Evolutionary conservation across 2,888 invertebrate species (phyloP), one percentile per base, ranked within the genome.

Genomic region (Dendrolimus houi): DNA sequence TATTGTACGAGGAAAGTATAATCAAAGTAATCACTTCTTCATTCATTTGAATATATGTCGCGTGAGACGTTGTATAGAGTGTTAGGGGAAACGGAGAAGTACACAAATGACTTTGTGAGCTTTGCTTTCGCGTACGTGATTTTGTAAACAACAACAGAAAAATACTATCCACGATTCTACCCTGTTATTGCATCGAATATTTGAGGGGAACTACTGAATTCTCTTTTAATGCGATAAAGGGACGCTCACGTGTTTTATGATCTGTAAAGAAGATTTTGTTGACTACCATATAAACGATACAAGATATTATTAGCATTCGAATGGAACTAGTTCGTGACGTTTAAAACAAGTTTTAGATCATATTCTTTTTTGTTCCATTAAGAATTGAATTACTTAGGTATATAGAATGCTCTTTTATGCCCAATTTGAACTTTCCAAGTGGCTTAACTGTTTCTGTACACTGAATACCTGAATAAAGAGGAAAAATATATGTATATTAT

Each of bases 11-110:
- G 70, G 67, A 72, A 77, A 72, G 69, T 70, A 70, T 77, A 77
- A 79, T 79, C 72, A 73, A 74, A 75, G 72, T 77, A 77, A 80
- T 77, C 72, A 69, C 64, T 71, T 61, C 66, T 71, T 71, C 72
- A 73, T 74, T 71, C 73, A 72, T 75, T 74, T 72, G 73, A 72
- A 77, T 75, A 72, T 77, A 73, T 75, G 74, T 67, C 68, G 70
- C 65, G 67, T 70, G 64, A 68, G 69, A 67, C 71, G 63, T 61
- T 64, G 67, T 74, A 75, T 71, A 64, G 68, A 68, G 65, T 64
- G 65, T 59, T 63, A 64, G 64, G 65, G 64, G 65, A 65, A 67
- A 60, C 60, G 64, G 66, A 63, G 69, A 65, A 65, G 69, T 62
- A 67, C 69, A 67, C 67, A 74, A 75, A 77, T 72, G 71, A 72